A percentile compares a stretch with the other conserved stretches of the same genome.
Conservation (phyloP, 30 jellyfish, hydroid and myxozoan genomes). For the Aurelia sp. region DNA sequence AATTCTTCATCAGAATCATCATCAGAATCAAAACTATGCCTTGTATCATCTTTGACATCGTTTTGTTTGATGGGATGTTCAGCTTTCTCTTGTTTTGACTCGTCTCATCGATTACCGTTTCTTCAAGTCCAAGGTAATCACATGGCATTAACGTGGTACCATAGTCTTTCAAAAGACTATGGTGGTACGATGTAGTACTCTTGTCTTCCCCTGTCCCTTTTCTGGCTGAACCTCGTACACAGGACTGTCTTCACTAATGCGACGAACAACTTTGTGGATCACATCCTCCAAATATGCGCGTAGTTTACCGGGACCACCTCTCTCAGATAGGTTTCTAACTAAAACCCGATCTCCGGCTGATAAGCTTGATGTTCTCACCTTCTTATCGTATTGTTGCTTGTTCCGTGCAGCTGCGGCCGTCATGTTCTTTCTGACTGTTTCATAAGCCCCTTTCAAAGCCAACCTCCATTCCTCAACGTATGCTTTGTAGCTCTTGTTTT, state of each 20-base stretch:
- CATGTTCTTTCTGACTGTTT: background rate
- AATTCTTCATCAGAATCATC: no score
- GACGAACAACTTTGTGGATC: no score
- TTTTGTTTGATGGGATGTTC: no score
- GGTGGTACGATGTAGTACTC: slow-evolving; percentile 23
- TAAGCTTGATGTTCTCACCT: background rate
- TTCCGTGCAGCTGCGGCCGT: background rate
- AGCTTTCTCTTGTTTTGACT: no score
- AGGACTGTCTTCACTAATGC: no score
- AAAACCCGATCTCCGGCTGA: slow-evolving; percentile 15
- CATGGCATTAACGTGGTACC: slow-evolving; percentile 10
- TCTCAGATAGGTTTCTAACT: slow-evolving; percentile 24
- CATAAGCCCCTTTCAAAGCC: slow-evolving; percentile 11
- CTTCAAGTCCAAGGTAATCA: no score
- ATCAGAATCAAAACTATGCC: no score
- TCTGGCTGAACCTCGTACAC: slow-evolving; percentile 3
- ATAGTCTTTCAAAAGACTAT: no score
- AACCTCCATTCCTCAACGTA: slow-evolving; percentile 14
- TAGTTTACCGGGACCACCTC: slow-evolving; percentile 78
- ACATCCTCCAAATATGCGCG: no score
- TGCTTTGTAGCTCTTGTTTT: no score
- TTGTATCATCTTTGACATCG: no score
- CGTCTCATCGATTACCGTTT: no score
- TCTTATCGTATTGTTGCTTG: background rate
- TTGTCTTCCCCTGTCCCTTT: background rate